These are phyloP conservation scores for Peromyscus leucopus DNA, from an alignment of 2,113 vertebrate genomes.

Conservation along the genomic window DNA sequence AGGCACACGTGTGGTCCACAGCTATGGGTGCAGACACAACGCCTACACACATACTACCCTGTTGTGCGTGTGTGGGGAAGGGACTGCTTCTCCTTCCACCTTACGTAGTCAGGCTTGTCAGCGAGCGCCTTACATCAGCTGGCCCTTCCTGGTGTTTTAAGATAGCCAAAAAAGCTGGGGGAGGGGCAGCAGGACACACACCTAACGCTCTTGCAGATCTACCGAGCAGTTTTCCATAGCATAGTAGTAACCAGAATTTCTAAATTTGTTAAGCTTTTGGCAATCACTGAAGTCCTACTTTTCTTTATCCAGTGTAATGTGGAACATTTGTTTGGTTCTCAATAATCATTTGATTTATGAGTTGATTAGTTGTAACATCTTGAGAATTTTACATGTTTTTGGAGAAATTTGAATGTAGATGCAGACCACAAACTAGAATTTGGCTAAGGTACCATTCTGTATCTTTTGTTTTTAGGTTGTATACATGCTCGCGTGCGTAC, in stretches of 20 bases:
- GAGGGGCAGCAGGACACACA: no score
- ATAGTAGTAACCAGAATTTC: background rate
- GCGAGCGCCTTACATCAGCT: background rate
- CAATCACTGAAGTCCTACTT: background rate
- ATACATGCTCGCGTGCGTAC: no score
- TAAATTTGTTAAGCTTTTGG: background rate
- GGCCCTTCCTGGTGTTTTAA: background rate
- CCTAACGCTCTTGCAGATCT: background rate
- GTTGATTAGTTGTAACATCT: background rate
- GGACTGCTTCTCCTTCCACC: background rate
- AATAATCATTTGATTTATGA: background rate
- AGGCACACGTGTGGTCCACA: background rate
- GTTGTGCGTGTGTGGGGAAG: background rate
- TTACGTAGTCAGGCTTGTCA: background rate
- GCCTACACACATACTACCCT: background rate
- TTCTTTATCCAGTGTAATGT: background rate
- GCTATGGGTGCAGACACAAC: background rate
- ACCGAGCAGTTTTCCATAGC: background rate
- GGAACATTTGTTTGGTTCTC: background rate
- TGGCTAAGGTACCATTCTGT: background rate
- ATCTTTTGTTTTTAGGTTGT: background rate
- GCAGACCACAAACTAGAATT: slow-evolving; percentile 46
- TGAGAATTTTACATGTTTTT: background rate
- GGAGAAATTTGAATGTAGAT: slow-evolving; percentile 7
- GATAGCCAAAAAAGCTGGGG: background rate